Percentiles rank a stretch among this genome's conserved stretches.
phyloP scores from a whole-genome alignment of 2,888 invertebrate genomes.

The Petrophora chlorosata region DNA sequence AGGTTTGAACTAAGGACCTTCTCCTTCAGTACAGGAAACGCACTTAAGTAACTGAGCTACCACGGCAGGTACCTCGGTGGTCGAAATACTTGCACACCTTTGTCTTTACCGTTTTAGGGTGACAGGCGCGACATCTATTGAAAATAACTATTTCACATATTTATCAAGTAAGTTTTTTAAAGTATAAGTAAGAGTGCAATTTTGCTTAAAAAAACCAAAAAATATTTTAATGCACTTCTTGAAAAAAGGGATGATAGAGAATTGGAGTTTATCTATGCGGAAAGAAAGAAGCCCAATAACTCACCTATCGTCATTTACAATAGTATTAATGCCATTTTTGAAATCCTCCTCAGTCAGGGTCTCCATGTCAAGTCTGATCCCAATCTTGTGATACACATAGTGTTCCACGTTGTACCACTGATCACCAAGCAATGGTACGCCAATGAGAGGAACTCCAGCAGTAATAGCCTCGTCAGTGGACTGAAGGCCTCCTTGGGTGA shows the following conservation, averaged over 20 bases:
- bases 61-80: too few relatives aligned
- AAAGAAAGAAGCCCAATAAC: neutral
- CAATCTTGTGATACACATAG: constrained; percentile 31
- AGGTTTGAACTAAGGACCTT: too few relatives aligned
- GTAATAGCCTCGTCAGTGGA: constrained; percentile 53
- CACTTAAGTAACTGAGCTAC: too few relatives aligned
- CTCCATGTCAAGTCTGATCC: constrained; percentile 18
- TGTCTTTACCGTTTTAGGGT: too few relatives aligned
- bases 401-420: constrained; percentile 45
- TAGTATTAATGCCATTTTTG: constrained; percentile 10
- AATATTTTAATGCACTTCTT: neutral
- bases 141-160: too few relatives aligned
- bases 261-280: neutral
- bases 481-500: constrained; percentile 58
- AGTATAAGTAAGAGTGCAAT: too few relatives aligned
- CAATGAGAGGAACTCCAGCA: constrained; percentile 46
- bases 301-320: constrained; percentile 11
- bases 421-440: constrained; percentile 50
- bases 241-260: neutral
- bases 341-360: constrained; percentile 24
- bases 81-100: too few relatives aligned
- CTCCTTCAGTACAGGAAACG: too few relatives aligned
- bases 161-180: too few relatives aligned
- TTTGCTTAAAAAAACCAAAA: too few relatives aligned
- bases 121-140: too few relatives aligned